Base-by-base conservation (phyloP, 2,888 invertebrate species). In the Dasypolia templi region DNA sequence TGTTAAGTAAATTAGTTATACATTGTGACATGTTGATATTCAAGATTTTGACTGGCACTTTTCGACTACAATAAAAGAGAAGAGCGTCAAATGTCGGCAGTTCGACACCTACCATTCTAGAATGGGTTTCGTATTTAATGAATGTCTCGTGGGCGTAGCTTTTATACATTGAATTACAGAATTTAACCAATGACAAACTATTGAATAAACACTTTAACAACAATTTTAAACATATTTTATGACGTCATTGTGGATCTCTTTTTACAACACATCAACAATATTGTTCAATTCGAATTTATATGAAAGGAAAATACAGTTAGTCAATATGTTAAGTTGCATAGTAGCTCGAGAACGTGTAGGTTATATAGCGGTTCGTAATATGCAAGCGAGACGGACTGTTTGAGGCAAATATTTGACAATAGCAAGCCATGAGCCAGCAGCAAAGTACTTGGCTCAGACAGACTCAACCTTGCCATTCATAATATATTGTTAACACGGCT, bases 391-490 rank as follows among this genome's bases (percentile, higher is more conserved):
- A 79, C 70, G 61, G 71, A 73, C 83, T 86, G 86, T 88, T 85
- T 82, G 55, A 81, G 78, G 79, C 85, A 89, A 91, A 91, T 90
- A 92, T 92, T 91, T 91, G 86, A 88, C 87, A 90, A 90, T 84
- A 84, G 83, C 75, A 69, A 76, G 72, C 81, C 85, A 86, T 85
- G 87, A 89, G 87, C 87, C 86, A 88, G 80, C 87, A 89, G 80
- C 88, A 83, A 88, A 87, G 88, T 87, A 85, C 89, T 92, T 92
- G 89, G 88, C 89, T 91, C 84, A 77, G 86, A 76, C 78, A 87
- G 84, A 88, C 91, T 91, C 93, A 91, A 88, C 86, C 87, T 80
- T 82, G 84, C 89, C 90, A 90, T 91, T 91, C 89, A 91, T 91
- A 92, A 91, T 89, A 87, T 88, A 88, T 88, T 88, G 84, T 85